These are phyloP conservation scores for Lagenorhynchus albirostris DNA, from an alignment of 2,113 vertebrate species.

Conservation along the genomic window DNA sequence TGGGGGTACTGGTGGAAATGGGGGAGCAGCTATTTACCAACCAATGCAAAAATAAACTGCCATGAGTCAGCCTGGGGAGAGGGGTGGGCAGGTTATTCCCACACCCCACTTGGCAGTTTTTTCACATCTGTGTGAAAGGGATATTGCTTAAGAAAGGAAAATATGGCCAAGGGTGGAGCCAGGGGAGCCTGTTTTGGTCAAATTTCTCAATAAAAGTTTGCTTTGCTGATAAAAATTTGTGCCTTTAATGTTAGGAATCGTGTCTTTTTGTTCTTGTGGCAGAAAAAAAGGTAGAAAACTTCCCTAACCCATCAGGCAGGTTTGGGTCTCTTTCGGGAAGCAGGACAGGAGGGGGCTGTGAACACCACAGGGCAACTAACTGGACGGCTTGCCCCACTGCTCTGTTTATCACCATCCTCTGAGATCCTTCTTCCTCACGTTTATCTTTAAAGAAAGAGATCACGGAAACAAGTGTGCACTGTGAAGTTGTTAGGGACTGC, in stretches of 20 bases:
- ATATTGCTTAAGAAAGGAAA: constrained; percentile 55
- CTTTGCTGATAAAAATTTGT: constrained; percentile 27
- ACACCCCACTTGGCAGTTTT: neutral
- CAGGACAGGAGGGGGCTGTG: neutral
- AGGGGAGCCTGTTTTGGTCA: constrained; percentile 24
- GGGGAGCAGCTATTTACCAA: neutral
- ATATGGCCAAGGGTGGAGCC: neutral
- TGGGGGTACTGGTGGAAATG: neutral
- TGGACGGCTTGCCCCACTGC: neutral
- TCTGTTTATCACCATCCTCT: neutral
- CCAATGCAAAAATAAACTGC: neutral
- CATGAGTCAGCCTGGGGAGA: neutral
- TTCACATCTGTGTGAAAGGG: constrained; percentile 55
- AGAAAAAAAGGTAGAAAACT: neutral
- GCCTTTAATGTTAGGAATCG: neutral
- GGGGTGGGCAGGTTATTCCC: neutral
- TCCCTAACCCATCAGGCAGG: neutral
- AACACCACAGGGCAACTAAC: neutral
- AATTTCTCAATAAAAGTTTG: constrained; percentile 57
- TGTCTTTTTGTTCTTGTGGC: neutral
- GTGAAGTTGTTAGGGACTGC: neutral
- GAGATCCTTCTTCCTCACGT: neutral
- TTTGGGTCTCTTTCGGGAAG: neutral
- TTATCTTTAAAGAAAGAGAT: neutral
- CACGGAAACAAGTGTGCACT: neutral